These are phyloP conservation scores for Formica exsecta DNA, from an alignment of 1,140 invertebrate genomes.

Conservation along the genomic window DNA sequence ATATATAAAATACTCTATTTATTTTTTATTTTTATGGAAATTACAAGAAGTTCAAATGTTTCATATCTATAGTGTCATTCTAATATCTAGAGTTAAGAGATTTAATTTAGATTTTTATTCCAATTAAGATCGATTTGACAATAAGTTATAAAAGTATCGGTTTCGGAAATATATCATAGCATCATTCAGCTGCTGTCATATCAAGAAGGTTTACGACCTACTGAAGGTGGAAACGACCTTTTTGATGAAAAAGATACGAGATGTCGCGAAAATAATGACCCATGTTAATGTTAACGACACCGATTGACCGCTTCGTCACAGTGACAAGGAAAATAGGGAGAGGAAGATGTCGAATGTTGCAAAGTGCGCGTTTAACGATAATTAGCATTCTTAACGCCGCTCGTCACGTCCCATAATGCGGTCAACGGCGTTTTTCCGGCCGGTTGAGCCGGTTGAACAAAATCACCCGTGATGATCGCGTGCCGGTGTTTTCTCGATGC, in stretches of 20 bases:
- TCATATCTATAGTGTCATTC: no score
- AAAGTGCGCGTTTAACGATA: not conserved
- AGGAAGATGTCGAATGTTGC: not conserved
- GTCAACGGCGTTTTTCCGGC: constrained; percentile 3
- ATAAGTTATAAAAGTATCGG: not conserved
- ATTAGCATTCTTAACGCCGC: not conserved
- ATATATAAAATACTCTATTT: no score
- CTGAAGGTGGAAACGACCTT: not conserved
- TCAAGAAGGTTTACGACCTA: not conserved
- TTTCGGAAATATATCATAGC: not conserved
- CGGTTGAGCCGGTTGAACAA: not conserved
- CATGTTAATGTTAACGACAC: not conserved
- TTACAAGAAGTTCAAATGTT: no score
- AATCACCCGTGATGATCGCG: not conserved
- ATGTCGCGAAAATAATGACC: not conserved
- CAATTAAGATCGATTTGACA: not conserved
- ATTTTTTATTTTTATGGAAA: no score
- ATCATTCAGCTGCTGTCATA: not conserved
- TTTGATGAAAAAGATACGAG: not conserved
- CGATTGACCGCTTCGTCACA: not conserved
- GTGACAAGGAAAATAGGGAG: not conserved
- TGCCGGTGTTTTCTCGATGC: constrained; percentile 10
- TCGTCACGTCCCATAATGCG: not conserved
- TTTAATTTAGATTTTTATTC: no score
- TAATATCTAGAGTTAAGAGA: not conserved